Evolutionary conservation across 2,113 vertebrate genomes (phyloP).

Genomic region (Pterocles burchelli): DNA sequence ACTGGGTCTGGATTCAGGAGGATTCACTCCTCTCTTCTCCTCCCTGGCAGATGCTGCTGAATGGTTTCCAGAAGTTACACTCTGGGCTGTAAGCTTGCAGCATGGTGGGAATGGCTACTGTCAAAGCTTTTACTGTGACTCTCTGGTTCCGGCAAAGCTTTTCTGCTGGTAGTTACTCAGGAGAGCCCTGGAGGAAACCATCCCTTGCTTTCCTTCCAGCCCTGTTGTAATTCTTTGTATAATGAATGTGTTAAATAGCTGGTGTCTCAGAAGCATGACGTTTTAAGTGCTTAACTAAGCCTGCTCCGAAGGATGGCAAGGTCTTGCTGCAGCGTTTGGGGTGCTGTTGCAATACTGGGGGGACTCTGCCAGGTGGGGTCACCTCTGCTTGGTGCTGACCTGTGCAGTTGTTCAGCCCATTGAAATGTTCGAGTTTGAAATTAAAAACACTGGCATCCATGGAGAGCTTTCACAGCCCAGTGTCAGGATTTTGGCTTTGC

Average conservation of each 20-base stretch:
- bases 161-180: not conserved
- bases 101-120: not conserved
- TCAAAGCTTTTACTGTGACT: not conserved
- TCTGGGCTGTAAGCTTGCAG: not conserved
- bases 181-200: not conserved
- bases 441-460: not conserved
- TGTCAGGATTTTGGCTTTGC: not conserved
- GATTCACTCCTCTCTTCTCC: not conserved
- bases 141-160: not conserved
- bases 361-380: not conserved
- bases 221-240: not conserved
- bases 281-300: not conserved
- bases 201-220: constrained; percentile 12
- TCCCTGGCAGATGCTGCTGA: not conserved
- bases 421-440: not conserved
- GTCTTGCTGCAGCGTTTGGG: not conserved
- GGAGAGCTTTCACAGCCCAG: not conserved
- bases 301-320: not conserved
- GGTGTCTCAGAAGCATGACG: not conserved
- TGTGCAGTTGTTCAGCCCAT: not conserved
- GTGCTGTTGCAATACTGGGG: not conserved
- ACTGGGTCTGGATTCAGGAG: not conserved
- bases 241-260: constrained; percentile 3
- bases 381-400: not conserved
- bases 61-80: not conserved